Conservation (phyloP, 2,113 vertebrate genomes). For the Lampris megalopsis region DNA sequence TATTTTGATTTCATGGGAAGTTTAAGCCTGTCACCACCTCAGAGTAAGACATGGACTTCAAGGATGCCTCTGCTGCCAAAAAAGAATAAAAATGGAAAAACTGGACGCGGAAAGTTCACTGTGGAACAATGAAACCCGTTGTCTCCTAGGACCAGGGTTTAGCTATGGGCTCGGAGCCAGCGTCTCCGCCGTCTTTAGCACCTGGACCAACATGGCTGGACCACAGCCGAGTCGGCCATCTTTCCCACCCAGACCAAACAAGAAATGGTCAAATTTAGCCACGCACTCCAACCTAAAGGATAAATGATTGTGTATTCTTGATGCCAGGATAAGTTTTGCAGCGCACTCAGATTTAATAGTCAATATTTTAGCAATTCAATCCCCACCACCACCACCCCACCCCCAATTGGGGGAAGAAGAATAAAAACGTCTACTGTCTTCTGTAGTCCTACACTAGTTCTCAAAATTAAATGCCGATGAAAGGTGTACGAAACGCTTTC, state of each 20-base stretch:
- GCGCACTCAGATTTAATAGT: neutral
- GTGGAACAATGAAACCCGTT: conserved; percentile 39
- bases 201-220: no score
- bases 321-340: neutral
- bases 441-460: neutral
- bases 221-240: neutral
- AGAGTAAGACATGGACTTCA: neutral
- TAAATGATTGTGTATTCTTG: neutral
- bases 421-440: neutral
- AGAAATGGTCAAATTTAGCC: neutral
- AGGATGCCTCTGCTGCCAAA: conserved; percentile 17
- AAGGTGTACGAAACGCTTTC: no score
- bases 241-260: conserved; percentile 22
- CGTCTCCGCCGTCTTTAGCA: conserved; percentile 10
- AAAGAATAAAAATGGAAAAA: conserved; percentile 33
- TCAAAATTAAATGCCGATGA: neutral
- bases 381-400: no score
- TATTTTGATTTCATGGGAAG: no score
- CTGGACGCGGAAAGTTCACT: neutral
- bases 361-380: neutral
- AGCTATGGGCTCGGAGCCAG: conserved; percentile 13
- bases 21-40: conserved; percentile 43
- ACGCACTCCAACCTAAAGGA: neutral
- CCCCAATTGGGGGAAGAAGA: neutral
- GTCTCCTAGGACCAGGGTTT: conserved; percentile 16